A percentile compares a stretch with the other conserved stretches of the same genome.
Conservation (phyloP, 2,113 vertebrate species). For the Meriones unguiculatus region DNA sequence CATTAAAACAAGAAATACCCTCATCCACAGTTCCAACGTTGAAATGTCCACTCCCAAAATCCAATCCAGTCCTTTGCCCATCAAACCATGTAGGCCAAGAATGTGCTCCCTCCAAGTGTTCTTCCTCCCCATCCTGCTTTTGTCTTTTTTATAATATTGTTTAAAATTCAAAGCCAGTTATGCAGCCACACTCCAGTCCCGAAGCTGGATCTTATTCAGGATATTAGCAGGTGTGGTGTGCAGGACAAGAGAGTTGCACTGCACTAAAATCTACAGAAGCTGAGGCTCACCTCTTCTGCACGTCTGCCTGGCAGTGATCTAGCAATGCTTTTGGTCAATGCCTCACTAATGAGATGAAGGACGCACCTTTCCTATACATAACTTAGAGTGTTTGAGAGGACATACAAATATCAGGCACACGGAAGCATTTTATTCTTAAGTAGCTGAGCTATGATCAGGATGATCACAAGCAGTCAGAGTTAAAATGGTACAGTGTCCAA, state of each 20-base stretch:
- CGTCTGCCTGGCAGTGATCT: not conserved
- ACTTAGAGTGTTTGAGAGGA: not conserved
- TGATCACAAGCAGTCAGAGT: not conserved
- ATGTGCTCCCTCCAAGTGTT: not conserved
- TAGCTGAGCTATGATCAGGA: not conserved
- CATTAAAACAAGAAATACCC: not conserved
- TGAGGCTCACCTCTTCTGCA: rapidly evolving
- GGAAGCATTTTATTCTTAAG: not conserved
- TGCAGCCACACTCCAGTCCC: not conserved
- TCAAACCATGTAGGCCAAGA: not conserved
- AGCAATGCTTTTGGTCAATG: not conserved
- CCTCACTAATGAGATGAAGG: not conserved
- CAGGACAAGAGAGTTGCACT: rapidly evolving
- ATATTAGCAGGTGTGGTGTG: not conserved
- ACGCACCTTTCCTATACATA: not conserved
- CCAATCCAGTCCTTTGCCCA: not conserved
- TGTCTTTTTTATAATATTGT: not conserved
- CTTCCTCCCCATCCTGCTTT: not conserved
- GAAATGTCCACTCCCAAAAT: not conserved
- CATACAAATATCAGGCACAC: not conserved
- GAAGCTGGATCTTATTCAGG: not conserved
- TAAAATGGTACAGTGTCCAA: not conserved
- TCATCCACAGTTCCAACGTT: not conserved
- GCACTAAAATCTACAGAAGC: not conserved
- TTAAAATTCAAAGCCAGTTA: not conserved